Conservation (phyloP, 2,888 invertebrate genomes). For the Sicus ferrugineus region DNA sequence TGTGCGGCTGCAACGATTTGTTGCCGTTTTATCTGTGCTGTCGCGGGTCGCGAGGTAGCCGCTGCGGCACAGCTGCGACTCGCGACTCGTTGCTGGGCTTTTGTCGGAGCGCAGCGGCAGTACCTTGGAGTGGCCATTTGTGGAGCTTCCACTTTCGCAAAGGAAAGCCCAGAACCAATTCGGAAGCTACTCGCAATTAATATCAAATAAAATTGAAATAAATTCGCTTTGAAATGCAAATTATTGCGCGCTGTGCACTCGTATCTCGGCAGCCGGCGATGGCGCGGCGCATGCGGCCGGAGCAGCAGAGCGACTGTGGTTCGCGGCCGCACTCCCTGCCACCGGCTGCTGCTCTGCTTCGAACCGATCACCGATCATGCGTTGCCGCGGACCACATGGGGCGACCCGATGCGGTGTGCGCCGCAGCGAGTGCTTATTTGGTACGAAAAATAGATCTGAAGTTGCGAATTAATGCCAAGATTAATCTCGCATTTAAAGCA, state of each 20-base stretch:
- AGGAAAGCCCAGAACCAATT: conserved; percentile 35
- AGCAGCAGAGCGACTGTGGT: not conserved
- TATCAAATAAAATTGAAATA: conserved; percentile 66
- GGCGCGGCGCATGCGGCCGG: not conserved
- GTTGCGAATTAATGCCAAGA: conserved; percentile 30
- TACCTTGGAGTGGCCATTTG: conserved; percentile 24
- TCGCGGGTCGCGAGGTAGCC: not conserved
- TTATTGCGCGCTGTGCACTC: conserved; percentile 51
- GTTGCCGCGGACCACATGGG: conserved; percentile 28
- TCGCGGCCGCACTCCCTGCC: not conserved
- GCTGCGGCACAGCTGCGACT: conserved; percentile 16
- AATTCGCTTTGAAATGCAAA: conserved; percentile 61
- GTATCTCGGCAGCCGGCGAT: not conserved
- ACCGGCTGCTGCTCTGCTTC: not conserved
- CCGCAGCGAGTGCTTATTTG: conserved; percentile 19
- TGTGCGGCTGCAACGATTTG: not conserved
- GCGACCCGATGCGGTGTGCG: conserved; percentile 1
- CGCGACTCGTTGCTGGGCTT: not conserved
- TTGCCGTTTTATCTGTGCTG: conserved; percentile 12
- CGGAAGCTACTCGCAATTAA: conserved; percentile 62
- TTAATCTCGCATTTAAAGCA: conserved; percentile 26
- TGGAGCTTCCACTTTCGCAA: conserved; percentile 29
- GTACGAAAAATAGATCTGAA: conserved; percentile 26
- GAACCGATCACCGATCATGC: conserved; percentile 8
- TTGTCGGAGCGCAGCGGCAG: conserved; percentile 15